Percentiles rank a stretch among this genome's conserved stretches.
Evolutionary conservation across 2,888 invertebrate species (phyloP).

Genomic region (Leptopilina myrica): DNA sequence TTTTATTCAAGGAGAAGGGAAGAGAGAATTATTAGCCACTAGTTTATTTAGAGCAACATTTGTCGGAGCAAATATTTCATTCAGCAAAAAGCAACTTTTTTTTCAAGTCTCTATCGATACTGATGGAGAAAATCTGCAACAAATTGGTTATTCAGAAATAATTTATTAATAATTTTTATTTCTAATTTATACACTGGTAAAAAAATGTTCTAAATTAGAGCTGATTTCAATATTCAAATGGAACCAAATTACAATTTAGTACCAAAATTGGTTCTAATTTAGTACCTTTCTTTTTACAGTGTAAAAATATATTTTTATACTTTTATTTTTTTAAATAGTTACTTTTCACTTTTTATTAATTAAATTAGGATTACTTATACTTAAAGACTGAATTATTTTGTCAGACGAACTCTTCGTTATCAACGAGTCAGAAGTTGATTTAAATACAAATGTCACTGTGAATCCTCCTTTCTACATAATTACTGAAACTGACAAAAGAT

Average conservation of each 20-base stretch:
- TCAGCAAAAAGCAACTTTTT: constrained; percentile 77
- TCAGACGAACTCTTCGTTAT: constrained; percentile 79
- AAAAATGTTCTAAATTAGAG: no score
- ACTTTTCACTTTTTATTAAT: no score
- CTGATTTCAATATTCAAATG: neutral
- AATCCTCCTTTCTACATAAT: constrained; percentile 77
- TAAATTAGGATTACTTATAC: no score
- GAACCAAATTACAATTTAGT: neutral
- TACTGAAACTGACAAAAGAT: no score
- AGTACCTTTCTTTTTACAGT: no score
- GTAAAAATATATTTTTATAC: no score
- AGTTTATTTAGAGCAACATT: constrained; percentile 79
- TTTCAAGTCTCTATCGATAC: constrained; percentile 79
- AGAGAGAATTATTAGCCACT: constrained; percentile 78
- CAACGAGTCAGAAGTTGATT: constrained; percentile 79
- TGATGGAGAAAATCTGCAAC: constrained; percentile 76
- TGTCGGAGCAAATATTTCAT: constrained; percentile 79
- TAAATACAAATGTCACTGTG: constrained; percentile 77
- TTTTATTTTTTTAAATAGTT: no score
- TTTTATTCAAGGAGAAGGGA: constrained; percentile 78
- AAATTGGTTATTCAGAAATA: constrained; percentile 74
- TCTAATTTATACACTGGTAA: no score
- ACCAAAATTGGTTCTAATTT: no score
- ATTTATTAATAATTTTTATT: neutral
- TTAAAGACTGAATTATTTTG: constrained; percentile 34